Conservation (phyloP, 1,140 invertebrate species). For the silkworm (Bombyx mori) region DNA sequence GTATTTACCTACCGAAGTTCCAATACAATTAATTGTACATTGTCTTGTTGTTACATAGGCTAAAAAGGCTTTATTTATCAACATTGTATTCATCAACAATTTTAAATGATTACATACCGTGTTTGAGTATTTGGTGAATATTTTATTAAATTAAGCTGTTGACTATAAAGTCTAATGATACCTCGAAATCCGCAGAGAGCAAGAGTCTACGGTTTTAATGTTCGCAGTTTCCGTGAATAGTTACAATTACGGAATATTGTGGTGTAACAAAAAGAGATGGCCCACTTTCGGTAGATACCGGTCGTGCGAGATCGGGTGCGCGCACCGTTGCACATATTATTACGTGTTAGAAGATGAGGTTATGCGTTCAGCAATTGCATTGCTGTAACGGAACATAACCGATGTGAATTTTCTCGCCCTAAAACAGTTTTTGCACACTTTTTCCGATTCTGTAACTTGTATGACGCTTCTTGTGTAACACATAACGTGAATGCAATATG, state of each 20-base stretch:
- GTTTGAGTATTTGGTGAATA: no score
- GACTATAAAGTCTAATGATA: no score
- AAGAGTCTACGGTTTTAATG: no score
- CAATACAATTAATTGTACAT: no score
- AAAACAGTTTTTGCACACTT: slow-evolving; percentile 54
- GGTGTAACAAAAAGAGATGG: slow-evolving; percentile 72
- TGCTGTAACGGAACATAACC: slow-evolving; percentile 50
- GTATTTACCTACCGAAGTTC: no score
- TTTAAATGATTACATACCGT: no score
- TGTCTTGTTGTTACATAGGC: no score
- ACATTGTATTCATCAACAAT: no score
- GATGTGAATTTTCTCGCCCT: slow-evolving; percentile 69
- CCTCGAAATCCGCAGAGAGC: no score
- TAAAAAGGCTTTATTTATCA: no score
- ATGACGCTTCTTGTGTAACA: slow-evolving; percentile 43
- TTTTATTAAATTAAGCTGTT: no score
- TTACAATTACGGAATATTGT: slow-evolving; percentile 66
- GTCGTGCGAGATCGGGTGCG: slow-evolving; percentile 61
- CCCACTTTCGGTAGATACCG: slow-evolving; percentile 63
- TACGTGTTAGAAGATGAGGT: slow-evolving; percentile 62
- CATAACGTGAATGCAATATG: slow-evolving; percentile 16
- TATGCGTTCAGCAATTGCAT: slow-evolving; percentile 45
- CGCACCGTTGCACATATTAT: slow-evolving; percentile 52
- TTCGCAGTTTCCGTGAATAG: no score
- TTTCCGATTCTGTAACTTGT: slow-evolving; percentile 46